Evolutionary conservation across 2,113 vertebrate genomes (phyloP).

Genomic region (Burhinus bistriatus): DNA sequence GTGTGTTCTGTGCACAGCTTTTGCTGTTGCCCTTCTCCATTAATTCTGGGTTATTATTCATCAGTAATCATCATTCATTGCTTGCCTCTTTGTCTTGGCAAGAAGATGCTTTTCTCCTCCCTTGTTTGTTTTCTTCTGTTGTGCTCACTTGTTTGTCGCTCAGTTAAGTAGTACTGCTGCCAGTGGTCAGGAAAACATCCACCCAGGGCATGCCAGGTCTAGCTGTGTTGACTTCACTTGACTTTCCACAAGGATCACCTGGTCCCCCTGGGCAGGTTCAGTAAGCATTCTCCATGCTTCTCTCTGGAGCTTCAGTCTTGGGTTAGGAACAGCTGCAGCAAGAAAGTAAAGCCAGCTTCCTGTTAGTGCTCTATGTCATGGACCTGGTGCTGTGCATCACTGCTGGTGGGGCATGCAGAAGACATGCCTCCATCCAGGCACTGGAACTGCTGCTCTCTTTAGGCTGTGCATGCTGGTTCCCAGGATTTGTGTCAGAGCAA

Average conservation of each 20-base stretch:
- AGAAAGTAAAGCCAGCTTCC: not conserved
- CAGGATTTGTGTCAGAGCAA: not conserved
- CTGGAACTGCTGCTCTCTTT: not conserved
- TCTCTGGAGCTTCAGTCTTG: not conserved
- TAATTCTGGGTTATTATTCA: slow-evolving; percentile 39
- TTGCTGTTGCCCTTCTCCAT: slow-evolving; percentile 21
- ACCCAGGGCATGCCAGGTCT: not conserved
- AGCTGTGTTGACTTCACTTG: not conserved
- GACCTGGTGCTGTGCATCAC: not conserved
- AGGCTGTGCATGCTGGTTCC: not conserved
- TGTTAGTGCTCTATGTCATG: not conserved
- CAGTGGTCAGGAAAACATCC: not conserved
- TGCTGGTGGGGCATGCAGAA: not conserved
- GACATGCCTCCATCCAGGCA: not conserved
- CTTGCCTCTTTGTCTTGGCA: slow-evolving; percentile 17
- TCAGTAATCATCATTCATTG: slow-evolving; percentile 5
- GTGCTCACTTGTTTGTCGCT: not conserved
- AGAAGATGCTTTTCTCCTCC: not conserved
- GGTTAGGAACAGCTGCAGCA: not conserved
- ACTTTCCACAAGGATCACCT: not conserved
- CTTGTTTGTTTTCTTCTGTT: not conserved
- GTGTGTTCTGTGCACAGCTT: slow-evolving; percentile 9
- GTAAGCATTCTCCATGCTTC: not conserved
- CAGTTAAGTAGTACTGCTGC: not conserved
- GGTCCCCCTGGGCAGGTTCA: not conserved